Percentiles rank a stretch among this genome's conserved stretches.
These are phyloP conservation scores for Microdon myrmicae DNA, from an alignment of 2,888 invertebrate species.

Conservation along the genomic window DNA sequence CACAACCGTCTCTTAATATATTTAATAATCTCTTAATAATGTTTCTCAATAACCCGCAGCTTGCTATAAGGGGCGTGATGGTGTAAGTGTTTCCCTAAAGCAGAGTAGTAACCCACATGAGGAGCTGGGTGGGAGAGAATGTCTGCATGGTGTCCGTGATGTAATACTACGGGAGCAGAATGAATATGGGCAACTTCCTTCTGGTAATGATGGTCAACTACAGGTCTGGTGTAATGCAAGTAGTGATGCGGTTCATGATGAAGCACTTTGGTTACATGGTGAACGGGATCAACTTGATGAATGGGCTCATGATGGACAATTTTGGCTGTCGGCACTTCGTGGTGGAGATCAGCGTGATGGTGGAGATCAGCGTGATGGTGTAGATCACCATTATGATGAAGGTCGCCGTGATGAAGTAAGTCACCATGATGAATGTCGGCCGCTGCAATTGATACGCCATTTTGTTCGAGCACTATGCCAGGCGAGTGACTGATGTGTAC, in stretches of 20 bases:
- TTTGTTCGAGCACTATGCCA: conserved; percentile 59
- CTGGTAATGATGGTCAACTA: conserved; percentile 62
- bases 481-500: conserved; percentile 62
- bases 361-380: conserved; percentile 56
- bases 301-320: conserved; percentile 62
- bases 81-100: conserved; percentile 58
- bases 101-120: conserved; percentile 54
- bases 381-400: conserved; percentile 54
- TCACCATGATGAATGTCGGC: conserved; percentile 54
- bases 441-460: conserved; percentile 49
- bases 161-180: conserved; percentile 31
- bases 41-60: conserved; percentile 63
- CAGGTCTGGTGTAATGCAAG: conserved; percentile 62
- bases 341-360: conserved; percentile 53
- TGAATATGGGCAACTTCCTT: conserved; percentile 57
- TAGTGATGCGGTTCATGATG: conserved; percentile 64
- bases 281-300: conserved; percentile 63
- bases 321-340: conserved; percentile 57
- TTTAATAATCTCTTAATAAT: conserved; percentile 56
- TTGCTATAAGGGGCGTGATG: conserved; percentile 60
- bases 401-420: conserved; percentile 57
- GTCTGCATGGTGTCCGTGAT: conserved; percentile 30
- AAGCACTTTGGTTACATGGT: conserved; percentile 63
- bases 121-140: conserved; percentile 23
- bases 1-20: too few relatives aligned